Percentiles rank a stretch among this genome's conserved stretches.
Evolutionary conservation across 2,113 vertebrate genomes (phyloP).

Genomic region (Trachemys scripta): DNA sequence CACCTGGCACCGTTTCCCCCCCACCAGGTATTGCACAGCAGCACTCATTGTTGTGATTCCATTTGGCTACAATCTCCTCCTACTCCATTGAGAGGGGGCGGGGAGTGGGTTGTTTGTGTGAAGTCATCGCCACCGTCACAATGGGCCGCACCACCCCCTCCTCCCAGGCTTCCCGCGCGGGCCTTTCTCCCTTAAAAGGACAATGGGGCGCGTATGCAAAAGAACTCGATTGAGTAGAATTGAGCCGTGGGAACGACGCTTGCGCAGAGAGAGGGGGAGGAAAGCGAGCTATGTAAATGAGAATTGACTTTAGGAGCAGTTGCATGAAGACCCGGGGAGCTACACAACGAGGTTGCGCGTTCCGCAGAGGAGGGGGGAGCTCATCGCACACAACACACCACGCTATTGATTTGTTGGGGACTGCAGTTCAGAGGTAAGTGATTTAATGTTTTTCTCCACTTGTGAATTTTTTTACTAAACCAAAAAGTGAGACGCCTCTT

Average conservation of each 20-base stretch:
- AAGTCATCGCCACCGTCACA: constrained; percentile 3
- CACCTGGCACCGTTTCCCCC: background rate
- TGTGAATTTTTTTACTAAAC: background rate
- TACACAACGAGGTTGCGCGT: constrained; percentile 37
- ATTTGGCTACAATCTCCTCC: background rate
- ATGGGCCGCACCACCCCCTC: background rate
- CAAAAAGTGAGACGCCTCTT: background rate
- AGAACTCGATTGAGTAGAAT: constrained; percentile 87
- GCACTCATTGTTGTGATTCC: background rate
- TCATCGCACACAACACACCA: background rate
- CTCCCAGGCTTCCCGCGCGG: constrained; percentile 41
- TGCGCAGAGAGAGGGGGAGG: constrained; percentile 76
- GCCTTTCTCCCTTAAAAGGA: constrained; percentile 88
- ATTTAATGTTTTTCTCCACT: background rate
- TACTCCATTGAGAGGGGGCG: background rate
- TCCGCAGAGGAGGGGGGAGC: background rate
- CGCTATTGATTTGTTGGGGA: background rate
- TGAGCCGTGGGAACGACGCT: constrained; percentile 84
- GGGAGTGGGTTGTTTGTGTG: background rate
- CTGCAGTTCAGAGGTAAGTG: background rate
- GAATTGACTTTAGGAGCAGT: background rate
- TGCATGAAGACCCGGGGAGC: constrained; percentile 45
- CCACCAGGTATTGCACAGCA: no score
- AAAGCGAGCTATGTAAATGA: background rate
- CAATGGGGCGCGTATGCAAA: constrained; percentile 82